These are phyloP conservation scores for Oxycera nigricornis DNA, from an alignment of 2,888 invertebrate genomes.

Conservation along the genomic window DNA sequence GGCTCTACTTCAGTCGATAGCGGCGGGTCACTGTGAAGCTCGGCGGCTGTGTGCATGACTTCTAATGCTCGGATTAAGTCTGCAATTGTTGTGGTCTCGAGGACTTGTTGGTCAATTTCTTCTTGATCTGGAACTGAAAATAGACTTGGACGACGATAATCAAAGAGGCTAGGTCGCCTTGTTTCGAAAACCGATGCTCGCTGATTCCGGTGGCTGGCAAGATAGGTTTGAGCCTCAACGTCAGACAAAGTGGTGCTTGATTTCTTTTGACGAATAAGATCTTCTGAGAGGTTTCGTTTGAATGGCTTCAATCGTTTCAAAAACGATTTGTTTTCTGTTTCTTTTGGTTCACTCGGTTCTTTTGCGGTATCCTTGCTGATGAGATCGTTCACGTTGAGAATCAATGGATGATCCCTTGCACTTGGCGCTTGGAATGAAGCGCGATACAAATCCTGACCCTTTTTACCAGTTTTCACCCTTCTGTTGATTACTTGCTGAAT, in stretches of 20 bases:
- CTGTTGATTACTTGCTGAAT: slow-evolving; percentile 60
- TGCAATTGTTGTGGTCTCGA: slow-evolving; percentile 84
- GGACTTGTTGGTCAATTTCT: slow-evolving; percentile 61
- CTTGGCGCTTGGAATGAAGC: slow-evolving; percentile 48
- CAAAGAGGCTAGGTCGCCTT: slow-evolving; percentile 30
- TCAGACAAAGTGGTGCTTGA: slow-evolving; percentile 42
- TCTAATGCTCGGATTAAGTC: slow-evolving; percentile 81
- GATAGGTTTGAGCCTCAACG: slow-evolving; percentile 15
- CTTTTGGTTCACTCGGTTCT: neutral
- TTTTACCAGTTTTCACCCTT: slow-evolving; percentile 53
- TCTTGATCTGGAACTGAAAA: slow-evolving; percentile 59
- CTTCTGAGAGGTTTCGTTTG: slow-evolving; percentile 57
- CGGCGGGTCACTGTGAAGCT: neutral
- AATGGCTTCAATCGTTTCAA: slow-evolving; percentile 58
- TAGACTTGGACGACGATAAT: slow-evolving; percentile 23
- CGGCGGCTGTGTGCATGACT: slow-evolving; percentile 67
- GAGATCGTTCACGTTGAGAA: slow-evolving; percentile 53
- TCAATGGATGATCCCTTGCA: slow-evolving; percentile 47
- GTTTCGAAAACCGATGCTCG: slow-evolving; percentile 19
- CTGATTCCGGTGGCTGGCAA: slow-evolving; percentile 42
- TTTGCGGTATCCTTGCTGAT: slow-evolving; percentile 44
- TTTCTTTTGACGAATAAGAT: slow-evolving; percentile 47
- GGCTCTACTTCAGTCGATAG: slow-evolving; percentile 51
- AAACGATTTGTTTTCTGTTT: slow-evolving; percentile 47
- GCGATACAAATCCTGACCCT: slow-evolving; percentile 52